These are phyloP conservation scores for Lepidocolaptes lacrymiger DNA, from an alignment of 2,797 vertebrate species.

Conservation along the genomic window DNA sequence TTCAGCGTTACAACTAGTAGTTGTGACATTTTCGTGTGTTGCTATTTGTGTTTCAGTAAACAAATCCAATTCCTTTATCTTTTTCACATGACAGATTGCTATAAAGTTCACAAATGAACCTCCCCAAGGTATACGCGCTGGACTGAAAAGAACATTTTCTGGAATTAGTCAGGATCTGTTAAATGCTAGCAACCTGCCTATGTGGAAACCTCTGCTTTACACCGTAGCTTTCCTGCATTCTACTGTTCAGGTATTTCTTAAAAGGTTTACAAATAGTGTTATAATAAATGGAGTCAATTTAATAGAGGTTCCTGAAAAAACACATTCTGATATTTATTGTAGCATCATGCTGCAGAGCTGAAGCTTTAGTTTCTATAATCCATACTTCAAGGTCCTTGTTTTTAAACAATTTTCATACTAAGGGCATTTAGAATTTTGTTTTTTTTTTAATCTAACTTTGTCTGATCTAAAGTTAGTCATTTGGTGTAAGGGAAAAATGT, in stretches of 20 bases:
- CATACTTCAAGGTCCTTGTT: background rate
- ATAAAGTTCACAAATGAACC: constrained; percentile 88
- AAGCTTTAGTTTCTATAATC: background rate
- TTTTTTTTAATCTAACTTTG: background rate
- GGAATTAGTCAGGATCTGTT: constrained; percentile 84
- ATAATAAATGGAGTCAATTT: background rate
- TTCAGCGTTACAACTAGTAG: background rate
- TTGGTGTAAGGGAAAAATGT: background rate
- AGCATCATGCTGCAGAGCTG: background rate
- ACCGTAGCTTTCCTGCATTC: constrained; percentile 86
- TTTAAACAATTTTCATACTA: background rate
- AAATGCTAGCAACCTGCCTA: constrained; percentile 80
- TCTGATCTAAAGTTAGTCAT: background rate
- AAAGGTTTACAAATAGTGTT: background rate
- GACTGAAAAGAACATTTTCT: constrained; percentile 84
- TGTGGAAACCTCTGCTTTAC: constrained; percentile 87
- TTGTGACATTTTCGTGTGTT: background rate
- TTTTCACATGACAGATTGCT: constrained; percentile 60
- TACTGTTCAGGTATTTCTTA: constrained; percentile 77
- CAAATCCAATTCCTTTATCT: constrained; percentile 26
- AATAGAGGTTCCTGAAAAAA: background rate
- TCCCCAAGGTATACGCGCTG: constrained; percentile 84
- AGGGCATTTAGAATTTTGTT: background rate
- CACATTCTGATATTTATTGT: background rate
- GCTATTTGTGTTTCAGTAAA: constrained; percentile 6